phyloP scores from a whole-genome alignment of 2,888 invertebrate species.

The Cybosia mesomella region DNA sequence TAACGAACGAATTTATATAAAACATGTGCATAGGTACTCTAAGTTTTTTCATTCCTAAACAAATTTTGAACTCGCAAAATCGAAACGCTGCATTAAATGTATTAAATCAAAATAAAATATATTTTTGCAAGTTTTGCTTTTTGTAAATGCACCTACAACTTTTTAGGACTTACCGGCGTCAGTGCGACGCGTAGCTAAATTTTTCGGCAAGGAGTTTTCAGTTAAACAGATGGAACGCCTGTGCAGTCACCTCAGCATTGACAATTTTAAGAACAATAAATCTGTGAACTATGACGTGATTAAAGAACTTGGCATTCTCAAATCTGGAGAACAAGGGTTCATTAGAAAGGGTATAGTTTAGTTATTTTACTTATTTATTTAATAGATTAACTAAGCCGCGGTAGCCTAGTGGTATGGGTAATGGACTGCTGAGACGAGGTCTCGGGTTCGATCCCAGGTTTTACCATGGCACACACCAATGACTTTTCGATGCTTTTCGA shows the following conservation, averaged over 20 bases:
- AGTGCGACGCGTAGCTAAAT: conserved; percentile 29
- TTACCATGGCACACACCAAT: too few relatives aligned
- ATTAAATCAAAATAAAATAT: neutral
- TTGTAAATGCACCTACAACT: neutral
- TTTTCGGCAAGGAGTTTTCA: conserved; percentile 25
- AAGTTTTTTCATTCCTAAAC: too few relatives aligned
- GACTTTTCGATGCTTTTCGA: too few relatives aligned
- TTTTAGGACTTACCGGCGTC: conserved; percentile 23
- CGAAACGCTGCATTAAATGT: too few relatives aligned
- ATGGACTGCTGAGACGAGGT: too few relatives aligned
- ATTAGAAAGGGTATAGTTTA: conserved; percentile 47
- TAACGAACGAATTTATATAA: too few relatives aligned
- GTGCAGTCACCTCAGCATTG: conserved; percentile 89
- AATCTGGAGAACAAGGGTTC: conserved; percentile 36
- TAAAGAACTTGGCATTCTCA: conserved; percentile 31
- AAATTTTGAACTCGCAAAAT: too few relatives aligned
- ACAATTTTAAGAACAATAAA: conserved; percentile 92
- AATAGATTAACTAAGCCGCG: too few relatives aligned
- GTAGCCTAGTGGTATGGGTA: too few relatives aligned
- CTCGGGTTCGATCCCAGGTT: too few relatives aligned
- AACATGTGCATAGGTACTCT: too few relatives aligned
- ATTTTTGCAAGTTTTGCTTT: neutral
- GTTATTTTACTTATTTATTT: neutral
- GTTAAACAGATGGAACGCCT: conserved; percentile 85
- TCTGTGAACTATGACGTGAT: conserved; percentile 64